Evolutionary conservation across 1,140 invertebrate species (phyloP), one percentile per base, ranked within the genome.

Genomic region (Oppia nitens): DNA sequence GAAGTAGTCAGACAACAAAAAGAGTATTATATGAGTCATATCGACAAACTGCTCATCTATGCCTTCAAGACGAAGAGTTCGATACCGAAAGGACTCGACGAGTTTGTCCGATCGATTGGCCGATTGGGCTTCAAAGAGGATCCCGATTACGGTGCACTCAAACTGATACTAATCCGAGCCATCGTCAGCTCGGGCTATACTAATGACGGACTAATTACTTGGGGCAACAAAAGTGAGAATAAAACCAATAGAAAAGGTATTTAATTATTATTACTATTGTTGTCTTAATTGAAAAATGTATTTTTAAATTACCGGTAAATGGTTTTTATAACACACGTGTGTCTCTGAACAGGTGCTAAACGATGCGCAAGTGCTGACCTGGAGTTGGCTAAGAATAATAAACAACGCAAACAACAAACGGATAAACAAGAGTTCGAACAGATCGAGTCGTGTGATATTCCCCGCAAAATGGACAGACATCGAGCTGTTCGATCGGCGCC

Each of bases 1-100:
- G 82, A 86, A 66, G 74, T 82, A 66, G 83, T 91, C 40, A 81
- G 85, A 64, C 77, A 76, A 11, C 75, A 84, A 61, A 92, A 91
- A 71, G 81, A 83, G 62, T 72, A 80, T 62, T 81, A 83, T 47
- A 83, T 85, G 73, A 71, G 71, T 28, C 26, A 62, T 32, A 52
- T 66, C 1, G 53, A 62, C 20, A 56, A 47, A 24, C 53, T 65
- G n/a, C 47, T 66, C 9, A 47, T 58, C 23, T 40, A 62, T 56
- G 58, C 53, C 51, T 66, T 67, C 40, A 17, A 40, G 32, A 9
- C 32, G 32, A 40, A 40, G 32, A 9, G 6, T 9, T 17, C 17
- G 32, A 17, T 40, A 6, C 32, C 32, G 32, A 40, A 40, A 40
- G 32, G 32, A 9, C 32, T 40, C 32, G 32, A 40, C 6, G 32